These are phyloP conservation scores for Rhagologus leucostigma DNA, from an alignment of 2,113 vertebrate species.

Conservation along the genomic window DNA sequence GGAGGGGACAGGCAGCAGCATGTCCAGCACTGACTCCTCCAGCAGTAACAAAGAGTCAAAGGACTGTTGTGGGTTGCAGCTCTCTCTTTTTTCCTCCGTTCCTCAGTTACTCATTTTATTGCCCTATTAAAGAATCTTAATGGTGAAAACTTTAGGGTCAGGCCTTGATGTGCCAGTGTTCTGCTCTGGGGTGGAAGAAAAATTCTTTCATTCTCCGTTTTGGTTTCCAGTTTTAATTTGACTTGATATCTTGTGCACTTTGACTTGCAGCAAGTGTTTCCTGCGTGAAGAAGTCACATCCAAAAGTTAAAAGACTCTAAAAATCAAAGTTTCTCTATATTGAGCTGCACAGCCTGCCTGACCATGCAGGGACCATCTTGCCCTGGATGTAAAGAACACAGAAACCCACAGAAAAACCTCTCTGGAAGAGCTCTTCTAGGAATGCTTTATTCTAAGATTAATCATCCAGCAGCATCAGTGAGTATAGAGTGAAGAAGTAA, in stretches of 20 bases:
- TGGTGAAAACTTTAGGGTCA: conserved; percentile 24
- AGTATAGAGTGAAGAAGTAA: not conserved
- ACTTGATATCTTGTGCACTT: conserved; percentile 41
- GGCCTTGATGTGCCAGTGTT: not conserved
- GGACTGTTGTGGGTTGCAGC: not conserved
- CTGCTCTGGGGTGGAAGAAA: not conserved
- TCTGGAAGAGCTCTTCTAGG: not conserved
- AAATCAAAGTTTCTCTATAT: conserved; percentile 18
- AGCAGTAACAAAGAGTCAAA: not conserved
- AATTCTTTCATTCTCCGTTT: not conserved
- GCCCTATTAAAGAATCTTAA: conserved; percentile 11
- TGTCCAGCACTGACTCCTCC: not conserved
- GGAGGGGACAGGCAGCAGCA: not conserved
- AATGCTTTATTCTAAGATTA: conserved; percentile 49
- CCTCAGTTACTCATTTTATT: conserved; percentile 15
- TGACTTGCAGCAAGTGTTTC: conserved; percentile 1
- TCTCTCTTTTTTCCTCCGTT: not conserved
- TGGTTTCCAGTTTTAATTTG: conserved; percentile 41
- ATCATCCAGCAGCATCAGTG: not conserved
- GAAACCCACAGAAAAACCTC: not conserved
- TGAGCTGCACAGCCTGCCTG: not conserved
- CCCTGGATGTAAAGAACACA: conserved; percentile 4
- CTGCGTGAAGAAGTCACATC: not conserved
- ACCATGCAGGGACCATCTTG: conserved; percentile 3
- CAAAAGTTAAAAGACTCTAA: conserved; percentile 12